phyloP scores from a whole-genome alignment of 2,888 invertebrate genomes.

The Amiota minor region DNA sequence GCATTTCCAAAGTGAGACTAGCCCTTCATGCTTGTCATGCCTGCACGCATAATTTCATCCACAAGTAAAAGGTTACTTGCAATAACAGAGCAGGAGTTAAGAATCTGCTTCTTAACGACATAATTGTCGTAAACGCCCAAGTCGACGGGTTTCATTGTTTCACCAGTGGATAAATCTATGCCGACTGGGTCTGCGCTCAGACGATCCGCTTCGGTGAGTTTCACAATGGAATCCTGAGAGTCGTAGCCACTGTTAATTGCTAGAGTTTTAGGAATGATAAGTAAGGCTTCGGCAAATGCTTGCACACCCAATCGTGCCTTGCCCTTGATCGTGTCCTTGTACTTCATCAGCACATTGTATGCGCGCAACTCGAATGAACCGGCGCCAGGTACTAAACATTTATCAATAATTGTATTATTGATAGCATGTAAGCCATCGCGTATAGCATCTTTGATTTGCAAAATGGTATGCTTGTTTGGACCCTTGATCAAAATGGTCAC shows the following conservation, averaged over 20 bases:
- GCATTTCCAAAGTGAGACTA: slow-evolving; percentile 70
- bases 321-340: slow-evolving; percentile 89
- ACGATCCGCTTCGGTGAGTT: slow-evolving; percentile 91
- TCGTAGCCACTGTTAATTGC: slow-evolving; percentile 97
- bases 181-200: slow-evolving; percentile 86
- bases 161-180: slow-evolving; percentile 91
- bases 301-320: slow-evolving; percentile 91
- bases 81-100: slow-evolving; percentile 97
- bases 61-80: slow-evolving; percentile 97
- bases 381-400: slow-evolving; percentile 93
- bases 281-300: slow-evolving; percentile 95
- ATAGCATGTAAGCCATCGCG: slow-evolving; percentile 98
- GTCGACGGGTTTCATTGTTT: slow-evolving; percentile 88
- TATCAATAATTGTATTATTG: slow-evolving; percentile 96
- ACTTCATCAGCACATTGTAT: slow-evolving; percentile 85
- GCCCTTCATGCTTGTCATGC: slow-evolving; percentile 96
- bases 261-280: slow-evolving; percentile 93
- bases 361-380: slow-evolving; percentile 95
- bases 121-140: slow-evolving; percentile 96
- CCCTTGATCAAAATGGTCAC: slow-evolving; percentile 98
- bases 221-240: slow-evolving; percentile 95
- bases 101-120: slow-evolving; percentile 95
- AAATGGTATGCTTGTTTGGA: slow-evolving; percentile 94
- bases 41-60: slow-evolving; percentile 99
- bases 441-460: slow-evolving; percentile 97